Conservation (phyloP, 1,140 invertebrate genomes). For the Papilio helenus region DNA sequence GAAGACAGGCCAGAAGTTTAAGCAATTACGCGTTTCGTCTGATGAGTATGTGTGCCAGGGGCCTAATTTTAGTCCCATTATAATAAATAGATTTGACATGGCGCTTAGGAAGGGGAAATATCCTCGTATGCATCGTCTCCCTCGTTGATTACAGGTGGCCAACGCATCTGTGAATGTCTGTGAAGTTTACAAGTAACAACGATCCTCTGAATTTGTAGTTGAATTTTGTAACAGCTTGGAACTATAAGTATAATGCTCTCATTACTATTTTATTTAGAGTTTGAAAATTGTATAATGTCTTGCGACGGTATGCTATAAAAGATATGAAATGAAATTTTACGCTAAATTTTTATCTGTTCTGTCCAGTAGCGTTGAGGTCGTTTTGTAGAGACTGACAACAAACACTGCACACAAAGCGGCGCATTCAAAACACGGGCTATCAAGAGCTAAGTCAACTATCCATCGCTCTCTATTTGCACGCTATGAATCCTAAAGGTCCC, state of each 20-base stretch:
- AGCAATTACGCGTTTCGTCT: too few relatives aligned
- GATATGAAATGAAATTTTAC: not conserved
- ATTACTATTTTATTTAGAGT: not conserved
- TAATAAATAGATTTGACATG: too few relatives aligned
- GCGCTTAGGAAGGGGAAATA: too few relatives aligned
- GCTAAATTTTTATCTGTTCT: slow-evolving; percentile 8
- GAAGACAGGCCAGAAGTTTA: too few relatives aligned
- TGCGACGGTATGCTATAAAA: not conserved
- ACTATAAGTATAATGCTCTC: not conserved
- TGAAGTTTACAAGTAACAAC: not conserved
- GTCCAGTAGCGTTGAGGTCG: not conserved
- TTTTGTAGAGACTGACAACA: slow-evolving; percentile 23
- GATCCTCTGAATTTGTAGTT: not conserved
- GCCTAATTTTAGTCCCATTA: too few relatives aligned
- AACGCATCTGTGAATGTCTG: too few relatives aligned
- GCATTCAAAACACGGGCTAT: slow-evolving; percentile 73
- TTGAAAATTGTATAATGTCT: not conserved
- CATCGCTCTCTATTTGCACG: slow-evolving; percentile 68
- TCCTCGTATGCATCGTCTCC: too few relatives aligned
- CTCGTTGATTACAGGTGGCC: too few relatives aligned
- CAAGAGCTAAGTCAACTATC: slow-evolving; percentile 77
- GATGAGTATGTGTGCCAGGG: too few relatives aligned
- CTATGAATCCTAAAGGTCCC: slow-evolving; percentile 63
- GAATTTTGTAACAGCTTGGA: not conserved
- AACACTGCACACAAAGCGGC: slow-evolving; percentile 41